Evolutionary conservation across 1,140 invertebrate genomes (phyloP).

Genomic region (Drosophila seguyi): DNA sequence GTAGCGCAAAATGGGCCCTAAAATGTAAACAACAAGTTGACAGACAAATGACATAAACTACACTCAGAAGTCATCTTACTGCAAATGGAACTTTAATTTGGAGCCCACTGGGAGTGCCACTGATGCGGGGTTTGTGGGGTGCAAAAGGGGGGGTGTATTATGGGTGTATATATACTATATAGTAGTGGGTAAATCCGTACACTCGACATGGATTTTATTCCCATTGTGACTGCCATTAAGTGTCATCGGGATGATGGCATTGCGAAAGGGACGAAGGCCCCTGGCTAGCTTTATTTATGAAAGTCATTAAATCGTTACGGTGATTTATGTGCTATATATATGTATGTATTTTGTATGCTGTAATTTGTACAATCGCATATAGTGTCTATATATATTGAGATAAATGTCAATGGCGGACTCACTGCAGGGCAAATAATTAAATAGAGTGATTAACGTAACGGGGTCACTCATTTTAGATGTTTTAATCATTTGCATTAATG

Average conservation of each 20-base stretch:
- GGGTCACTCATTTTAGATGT: background rate
- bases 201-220: constrained; percentile 38
- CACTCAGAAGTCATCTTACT: constrained; percentile 42
- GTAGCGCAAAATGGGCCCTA: constrained; percentile 42
- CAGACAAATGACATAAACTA: constrained; percentile 48
- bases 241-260: constrained; percentile 24
- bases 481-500: background rate
- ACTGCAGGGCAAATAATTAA: background rate
- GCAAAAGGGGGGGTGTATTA: background rate
- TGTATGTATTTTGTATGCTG: background rate
- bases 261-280: background rate
- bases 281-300: constrained; percentile 39
- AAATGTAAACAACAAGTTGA: constrained; percentile 49
- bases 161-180: background rate
- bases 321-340: constrained; percentile 23
- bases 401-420: background rate
- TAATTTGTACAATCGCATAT: constrained; percentile 15
- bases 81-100: constrained; percentile 46
- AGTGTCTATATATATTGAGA: background rate
- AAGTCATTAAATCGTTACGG: constrained; percentile 35
- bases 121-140: background rate
- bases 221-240: constrained; percentile 41
- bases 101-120: background rate
- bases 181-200: constrained; percentile 1
- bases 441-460: background rate